Conservation (phyloP, 2,113 vertebrate species). For the Perca flavescens region DNA sequence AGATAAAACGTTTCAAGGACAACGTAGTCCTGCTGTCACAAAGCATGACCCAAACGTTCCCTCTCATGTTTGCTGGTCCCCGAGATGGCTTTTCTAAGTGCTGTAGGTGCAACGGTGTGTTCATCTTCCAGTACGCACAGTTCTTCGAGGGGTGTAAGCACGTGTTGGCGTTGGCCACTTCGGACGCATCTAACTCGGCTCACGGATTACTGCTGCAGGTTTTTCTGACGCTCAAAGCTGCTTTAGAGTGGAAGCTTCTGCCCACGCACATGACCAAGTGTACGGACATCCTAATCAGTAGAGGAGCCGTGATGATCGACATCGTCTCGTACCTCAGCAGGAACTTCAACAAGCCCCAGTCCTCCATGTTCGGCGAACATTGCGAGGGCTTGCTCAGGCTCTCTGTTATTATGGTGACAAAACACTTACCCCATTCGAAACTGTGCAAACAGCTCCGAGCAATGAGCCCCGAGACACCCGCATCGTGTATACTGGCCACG, state of each 20-base stretch:
- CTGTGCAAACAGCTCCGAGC: neutral
- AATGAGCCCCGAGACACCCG: accelerated
- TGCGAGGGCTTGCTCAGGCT: neutral
- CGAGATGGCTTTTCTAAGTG: neutral
- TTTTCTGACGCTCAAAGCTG: neutral
- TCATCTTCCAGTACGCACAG: neutral
- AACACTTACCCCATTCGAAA: neutral
- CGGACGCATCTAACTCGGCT: neutral
- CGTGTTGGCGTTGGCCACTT: neutral
- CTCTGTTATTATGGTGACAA: neutral
- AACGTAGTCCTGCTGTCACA: neutral
- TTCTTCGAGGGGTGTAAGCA: neutral
- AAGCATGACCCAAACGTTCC: neutral
- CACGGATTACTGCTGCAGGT: neutral
- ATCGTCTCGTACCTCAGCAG: neutral
- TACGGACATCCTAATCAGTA: neutral
- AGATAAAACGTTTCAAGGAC: neutral
- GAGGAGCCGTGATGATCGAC: neutral
- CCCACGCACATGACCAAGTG: neutral
- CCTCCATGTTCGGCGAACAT: neutral
- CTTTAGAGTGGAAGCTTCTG: neutral
- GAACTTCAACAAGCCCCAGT: neutral
- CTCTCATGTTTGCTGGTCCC: neutral
- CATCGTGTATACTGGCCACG: neutral
- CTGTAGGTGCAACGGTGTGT: neutral